These are phyloP conservation scores for Schizopygopsis pylzovi DNA, from an alignment of 2,797 vertebrate species.

Conservation along the genomic window DNA sequence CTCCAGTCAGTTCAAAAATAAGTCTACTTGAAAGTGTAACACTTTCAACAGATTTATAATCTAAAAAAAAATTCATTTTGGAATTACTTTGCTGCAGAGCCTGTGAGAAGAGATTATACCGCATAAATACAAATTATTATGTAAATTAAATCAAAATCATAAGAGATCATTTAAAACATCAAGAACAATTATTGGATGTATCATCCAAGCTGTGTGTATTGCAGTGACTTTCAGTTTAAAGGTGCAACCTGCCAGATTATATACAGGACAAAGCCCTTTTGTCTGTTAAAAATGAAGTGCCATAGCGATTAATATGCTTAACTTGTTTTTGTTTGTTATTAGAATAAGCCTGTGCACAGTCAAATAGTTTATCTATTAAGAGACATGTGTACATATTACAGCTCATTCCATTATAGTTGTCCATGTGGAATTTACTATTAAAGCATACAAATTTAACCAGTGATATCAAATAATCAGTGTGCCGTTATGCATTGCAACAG, in stretches of 20 bases:
- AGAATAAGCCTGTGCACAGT: background rate
- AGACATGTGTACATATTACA: background rate
- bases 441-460: background rate
- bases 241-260: background rate
- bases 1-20: background rate
- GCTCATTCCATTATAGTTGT: background rate
- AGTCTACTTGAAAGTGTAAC: background rate
- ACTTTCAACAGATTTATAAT: slow-evolving; percentile 30
- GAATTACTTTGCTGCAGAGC: background rate
- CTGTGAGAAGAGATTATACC: background rate
- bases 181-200: background rate
- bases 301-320: slow-evolving; percentile 5
- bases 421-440: background rate
- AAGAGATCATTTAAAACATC: background rate
- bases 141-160: background rate
- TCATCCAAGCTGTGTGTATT: background rate
- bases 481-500: background rate
- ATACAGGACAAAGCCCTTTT: slow-evolving; percentile 21
- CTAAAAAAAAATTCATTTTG: background rate
- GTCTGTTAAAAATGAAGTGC: background rate
- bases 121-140: background rate
- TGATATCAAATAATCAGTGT: background rate
- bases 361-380: background rate
- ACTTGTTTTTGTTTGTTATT: background rate
- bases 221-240: background rate